A percentile compares a stretch with the other conserved stretches of the same genome.
Conservation (phyloP, 2,797 vertebrate genomes). For the Zenarchopterus dispar region DNA sequence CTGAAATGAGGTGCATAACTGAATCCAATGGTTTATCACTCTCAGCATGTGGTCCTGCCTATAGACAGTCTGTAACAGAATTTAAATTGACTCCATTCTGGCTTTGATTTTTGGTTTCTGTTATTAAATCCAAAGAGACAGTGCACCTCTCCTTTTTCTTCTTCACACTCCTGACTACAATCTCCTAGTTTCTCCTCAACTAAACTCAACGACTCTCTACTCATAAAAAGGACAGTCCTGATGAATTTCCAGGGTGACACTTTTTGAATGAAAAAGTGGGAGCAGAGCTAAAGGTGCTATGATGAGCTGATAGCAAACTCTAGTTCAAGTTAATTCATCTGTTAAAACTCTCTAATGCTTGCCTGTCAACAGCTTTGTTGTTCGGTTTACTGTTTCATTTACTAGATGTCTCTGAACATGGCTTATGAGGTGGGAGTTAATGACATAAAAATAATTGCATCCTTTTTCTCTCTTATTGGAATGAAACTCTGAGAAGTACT, state of each 20-base stretch:
- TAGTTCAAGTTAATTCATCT: neutral
- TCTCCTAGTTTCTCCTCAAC: conserved; percentile 29
- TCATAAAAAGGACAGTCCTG: conserved; percentile 34
- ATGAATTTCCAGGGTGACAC: neutral
- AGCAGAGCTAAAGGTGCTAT: neutral
- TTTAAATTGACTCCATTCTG: conserved; percentile 81
- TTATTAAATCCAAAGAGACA: conserved; percentile 68
- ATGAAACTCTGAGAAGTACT: neutral
- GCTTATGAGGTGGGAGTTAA: neutral
- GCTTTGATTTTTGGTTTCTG: conserved; percentile 77
- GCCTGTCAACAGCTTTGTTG: neutral
- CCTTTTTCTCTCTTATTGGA: neutral
- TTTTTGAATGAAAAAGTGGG: neutral
- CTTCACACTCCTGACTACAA: conserved; percentile 47
- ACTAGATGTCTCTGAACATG: neutral
- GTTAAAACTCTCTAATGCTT: neutral
- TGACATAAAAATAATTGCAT: neutral
- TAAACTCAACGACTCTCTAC: conserved; percentile 24
- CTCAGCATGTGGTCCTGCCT: conserved; percentile 81
- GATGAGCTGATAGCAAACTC: neutral
- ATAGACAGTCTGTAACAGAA: conserved; percentile 77
- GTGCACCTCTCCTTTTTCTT: conserved; percentile 50
- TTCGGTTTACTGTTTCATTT: neutral
- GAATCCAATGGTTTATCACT: conserved; percentile 82
- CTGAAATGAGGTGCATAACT: conserved; percentile 80